Conservation (phyloP, 2,797 vertebrate genomes). For the Triplophysa yarkandensis region DNA sequence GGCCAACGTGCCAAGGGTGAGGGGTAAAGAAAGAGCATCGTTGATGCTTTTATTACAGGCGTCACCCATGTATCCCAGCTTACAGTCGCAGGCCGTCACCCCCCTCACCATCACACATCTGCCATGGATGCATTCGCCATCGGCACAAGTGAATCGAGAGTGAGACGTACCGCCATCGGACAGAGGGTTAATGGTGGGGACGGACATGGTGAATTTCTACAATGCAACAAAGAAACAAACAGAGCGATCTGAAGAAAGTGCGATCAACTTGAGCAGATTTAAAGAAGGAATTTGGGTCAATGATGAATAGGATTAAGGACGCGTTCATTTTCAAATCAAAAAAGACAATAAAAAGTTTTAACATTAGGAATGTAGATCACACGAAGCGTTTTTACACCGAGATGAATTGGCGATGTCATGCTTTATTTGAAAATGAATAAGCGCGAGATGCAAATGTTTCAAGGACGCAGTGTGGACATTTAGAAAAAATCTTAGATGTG, state of each 20-base stretch:
- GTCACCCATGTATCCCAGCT: slow-evolving; percentile 76
- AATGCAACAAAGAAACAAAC: not conserved
- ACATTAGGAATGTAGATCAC: too few species aligned
- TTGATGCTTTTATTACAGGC: slow-evolving; percentile 74
- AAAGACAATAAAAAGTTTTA: too few species aligned
- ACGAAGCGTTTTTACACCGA: too few species aligned
- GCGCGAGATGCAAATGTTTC: too few species aligned
- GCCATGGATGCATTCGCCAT: slow-evolving; percentile 71
- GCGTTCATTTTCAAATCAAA: too few species aligned
- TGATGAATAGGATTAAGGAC: too few species aligned
- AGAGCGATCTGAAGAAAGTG: not conserved
- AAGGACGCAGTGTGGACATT: too few species aligned
- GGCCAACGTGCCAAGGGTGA: slow-evolving; percentile 70
- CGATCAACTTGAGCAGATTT: not conserved
- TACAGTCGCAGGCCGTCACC: slow-evolving; percentile 74
- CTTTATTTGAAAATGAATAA: too few species aligned
- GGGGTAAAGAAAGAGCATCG: slow-evolving; percentile 66
- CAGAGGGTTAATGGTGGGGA: not conserved
- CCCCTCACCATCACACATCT: slow-evolving; percentile 67
- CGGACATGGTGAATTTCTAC: slow-evolving; percentile 20
- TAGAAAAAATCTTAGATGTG: too few species aligned
- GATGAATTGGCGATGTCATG: too few species aligned
- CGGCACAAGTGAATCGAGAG: slow-evolving; percentile 69
- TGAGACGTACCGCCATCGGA: not conserved
- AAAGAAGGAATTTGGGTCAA: too few species aligned